Evolutionary conservation across 2,888 invertebrate genomes (phyloP).

Genomic region (Philonicus albiceps): DNA sequence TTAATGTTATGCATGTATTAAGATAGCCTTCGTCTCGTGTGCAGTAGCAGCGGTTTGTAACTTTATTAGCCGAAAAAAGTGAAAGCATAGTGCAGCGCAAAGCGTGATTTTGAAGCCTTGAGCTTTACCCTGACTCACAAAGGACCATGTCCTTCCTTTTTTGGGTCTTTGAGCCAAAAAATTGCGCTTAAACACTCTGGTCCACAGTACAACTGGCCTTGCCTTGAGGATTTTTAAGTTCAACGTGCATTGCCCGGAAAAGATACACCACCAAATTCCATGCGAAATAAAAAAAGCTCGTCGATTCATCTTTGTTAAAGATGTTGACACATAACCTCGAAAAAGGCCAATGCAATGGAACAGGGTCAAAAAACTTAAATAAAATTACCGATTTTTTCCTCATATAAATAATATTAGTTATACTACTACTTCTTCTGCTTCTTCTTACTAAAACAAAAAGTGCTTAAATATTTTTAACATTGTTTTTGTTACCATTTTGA

Average conservation of each 20-base stretch:
- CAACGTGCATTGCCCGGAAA: background rate
- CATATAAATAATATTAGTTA: no score
- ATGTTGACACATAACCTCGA: background rate
- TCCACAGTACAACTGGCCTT: background rate
- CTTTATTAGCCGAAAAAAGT: slow-evolving; percentile 2
- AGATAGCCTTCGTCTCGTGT: background rate
- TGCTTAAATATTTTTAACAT: no score
- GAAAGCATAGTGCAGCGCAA: background rate
- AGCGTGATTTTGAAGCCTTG: background rate
- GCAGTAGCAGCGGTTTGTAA: background rate
- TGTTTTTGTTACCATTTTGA: no score
- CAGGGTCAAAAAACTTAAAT: background rate
- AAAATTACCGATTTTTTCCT: no score
- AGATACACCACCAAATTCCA: background rate
- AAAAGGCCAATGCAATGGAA: background rate
- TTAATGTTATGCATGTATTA: background rate
- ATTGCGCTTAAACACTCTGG: background rate
- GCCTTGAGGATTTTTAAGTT: background rate
- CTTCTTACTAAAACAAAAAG: no score
- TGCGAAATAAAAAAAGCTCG: background rate
- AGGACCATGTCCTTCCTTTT: background rate
- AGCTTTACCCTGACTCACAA: background rate
- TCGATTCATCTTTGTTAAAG: background rate
- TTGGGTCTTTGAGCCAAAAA: background rate
- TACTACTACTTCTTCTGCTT: no score